These are phyloP conservation scores for Melitaea cinxia DNA, from an alignment of 1,140 invertebrate genomes.

Conservation along the genomic window DNA sequence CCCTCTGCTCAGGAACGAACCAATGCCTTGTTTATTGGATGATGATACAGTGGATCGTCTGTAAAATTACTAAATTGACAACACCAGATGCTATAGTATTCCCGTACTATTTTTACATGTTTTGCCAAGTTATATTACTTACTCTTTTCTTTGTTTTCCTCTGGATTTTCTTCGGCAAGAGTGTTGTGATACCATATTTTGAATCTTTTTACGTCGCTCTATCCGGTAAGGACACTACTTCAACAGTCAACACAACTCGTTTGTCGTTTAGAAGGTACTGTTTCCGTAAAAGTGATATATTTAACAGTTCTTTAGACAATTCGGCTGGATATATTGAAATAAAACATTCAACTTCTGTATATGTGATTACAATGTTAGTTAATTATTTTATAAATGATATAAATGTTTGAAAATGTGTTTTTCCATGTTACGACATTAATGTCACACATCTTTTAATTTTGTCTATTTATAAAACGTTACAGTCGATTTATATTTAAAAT, in stretches of 20 bases:
- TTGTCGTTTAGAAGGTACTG: slow-evolving; percentile 64
- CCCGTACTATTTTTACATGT: slow-evolving; percentile 73
- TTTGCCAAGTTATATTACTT: slow-evolving; percentile 63
- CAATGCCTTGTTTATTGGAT: slow-evolving; percentile 71
- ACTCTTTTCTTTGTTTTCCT: slow-evolving; percentile 52
- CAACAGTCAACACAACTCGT: slow-evolving; percentile 33
- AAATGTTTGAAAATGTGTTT: slow-evolving; percentile 19
- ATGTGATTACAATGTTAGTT: slow-evolving; percentile 26
- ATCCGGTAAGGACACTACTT: slow-evolving; percentile 11
- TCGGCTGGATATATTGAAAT: slow-evolving; percentile 10
- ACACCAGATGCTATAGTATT: slow-evolving; percentile 65
- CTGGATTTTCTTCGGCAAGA: slow-evolving; percentile 59
- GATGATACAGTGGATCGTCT: slow-evolving; percentile 66
- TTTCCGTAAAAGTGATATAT: slow-evolving; percentile 70
- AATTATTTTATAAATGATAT: slow-evolving; percentile 40
- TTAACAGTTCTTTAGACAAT: slow-evolving; percentile 50
- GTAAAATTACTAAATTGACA: slow-evolving; percentile 59
- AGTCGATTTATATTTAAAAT: too few relatives aligned
- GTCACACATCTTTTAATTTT: background rate
- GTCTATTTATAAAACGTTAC: too few relatives aligned
- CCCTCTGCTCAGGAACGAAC: slow-evolving; percentile 64
- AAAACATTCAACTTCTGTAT: slow-evolving; percentile 10
- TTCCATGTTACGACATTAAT: background rate
- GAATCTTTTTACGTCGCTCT: slow-evolving; percentile 47
- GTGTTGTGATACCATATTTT: slow-evolving; percentile 58